phyloP scores from a whole-genome alignment of 2,113 vertebrate genomes.

The Etheostoma spectabile region DNA sequence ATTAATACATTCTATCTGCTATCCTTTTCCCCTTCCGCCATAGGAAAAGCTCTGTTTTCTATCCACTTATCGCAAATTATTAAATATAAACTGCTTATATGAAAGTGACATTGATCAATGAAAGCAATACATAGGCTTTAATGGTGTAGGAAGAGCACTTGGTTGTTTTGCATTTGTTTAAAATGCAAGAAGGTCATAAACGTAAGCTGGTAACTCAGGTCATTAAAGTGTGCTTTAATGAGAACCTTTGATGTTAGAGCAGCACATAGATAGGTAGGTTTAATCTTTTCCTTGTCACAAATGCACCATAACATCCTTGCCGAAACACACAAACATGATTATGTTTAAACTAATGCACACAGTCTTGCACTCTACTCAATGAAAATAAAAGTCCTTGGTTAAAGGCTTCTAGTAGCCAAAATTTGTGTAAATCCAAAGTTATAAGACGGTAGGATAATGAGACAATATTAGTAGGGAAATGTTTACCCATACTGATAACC shows the following conservation, averaged over 20 bases:
- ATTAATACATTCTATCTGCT: conserved; percentile 46
- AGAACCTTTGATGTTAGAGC: conserved; percentile 53
- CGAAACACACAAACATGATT: conserved; percentile 48
- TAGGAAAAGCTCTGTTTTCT: conserved; percentile 48
- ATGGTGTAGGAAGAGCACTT: conserved; percentile 62
- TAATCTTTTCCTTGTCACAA: conserved; percentile 30
- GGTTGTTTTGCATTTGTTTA: conserved; percentile 73
- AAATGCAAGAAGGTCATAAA: conserved; percentile 73
- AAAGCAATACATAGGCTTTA: conserved; percentile 79
- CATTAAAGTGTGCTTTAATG: conserved; percentile 70
- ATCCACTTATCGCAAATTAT: conserved; percentile 71
- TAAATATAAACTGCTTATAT: conserved; percentile 73
- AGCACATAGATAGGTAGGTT: conserved; percentile 56
- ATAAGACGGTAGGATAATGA: conserved; percentile 49
- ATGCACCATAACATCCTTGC: conserved; percentile 16
- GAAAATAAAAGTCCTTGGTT: conserved; percentile 50
- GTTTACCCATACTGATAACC: conserved; percentile 39
- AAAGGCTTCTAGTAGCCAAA: conserved; percentile 47
- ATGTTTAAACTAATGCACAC: conserved; percentile 35
- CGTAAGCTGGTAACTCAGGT: conserved; percentile 56
- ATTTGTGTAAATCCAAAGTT: conserved; percentile 67
- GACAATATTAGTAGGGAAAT: conserved; percentile 39
- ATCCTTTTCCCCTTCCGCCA: conserved; percentile 54
- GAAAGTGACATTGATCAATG: conserved; percentile 81
- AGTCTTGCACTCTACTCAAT: conserved; percentile 22